A percentile compares a stretch with the other conserved stretches of the same genome.
These are phyloP conservation scores for Rhabdornis inornatus DNA, from an alignment of 2,113 vertebrate species.

Conservation along the genomic window DNA sequence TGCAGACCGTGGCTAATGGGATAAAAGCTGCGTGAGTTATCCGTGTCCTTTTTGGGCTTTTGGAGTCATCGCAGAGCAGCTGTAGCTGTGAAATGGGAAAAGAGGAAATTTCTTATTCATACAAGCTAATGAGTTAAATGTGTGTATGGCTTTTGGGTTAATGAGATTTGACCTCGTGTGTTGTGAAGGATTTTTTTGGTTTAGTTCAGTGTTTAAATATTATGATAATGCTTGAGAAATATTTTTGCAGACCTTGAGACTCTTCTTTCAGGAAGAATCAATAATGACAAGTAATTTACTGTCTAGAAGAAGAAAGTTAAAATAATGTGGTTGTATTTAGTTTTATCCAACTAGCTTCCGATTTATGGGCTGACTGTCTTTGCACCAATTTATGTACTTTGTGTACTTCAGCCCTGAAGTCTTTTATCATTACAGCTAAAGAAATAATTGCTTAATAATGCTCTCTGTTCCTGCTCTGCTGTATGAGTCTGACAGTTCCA, in stretches of 20 bases:
- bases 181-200: not conserved
- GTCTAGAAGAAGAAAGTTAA: not conserved
- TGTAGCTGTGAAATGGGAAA: not conserved
- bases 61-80: not conserved
- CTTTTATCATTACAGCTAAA: not conserved
- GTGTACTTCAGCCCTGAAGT: not conserved
- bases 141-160: not conserved
- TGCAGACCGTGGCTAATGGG: constrained; percentile 29
- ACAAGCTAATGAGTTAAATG: constrained; percentile 29
- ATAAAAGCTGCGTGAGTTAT: constrained; percentile 2
- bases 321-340: not conserved
- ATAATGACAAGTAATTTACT: not conserved
- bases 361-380: not conserved
- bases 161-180: not conserved
- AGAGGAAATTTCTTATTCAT: not conserved
- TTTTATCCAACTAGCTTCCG: not conserved
- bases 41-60: not conserved
- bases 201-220: not conserved
- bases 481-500: not conserved
- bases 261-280: not conserved
- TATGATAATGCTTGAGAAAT: not conserved
- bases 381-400: not conserved
- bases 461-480: not conserved
- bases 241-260: not conserved
- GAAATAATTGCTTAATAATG: not conserved